Conservation (phyloP, 1,140 invertebrate species). For the Caenorhabditis brenneri region DNA sequence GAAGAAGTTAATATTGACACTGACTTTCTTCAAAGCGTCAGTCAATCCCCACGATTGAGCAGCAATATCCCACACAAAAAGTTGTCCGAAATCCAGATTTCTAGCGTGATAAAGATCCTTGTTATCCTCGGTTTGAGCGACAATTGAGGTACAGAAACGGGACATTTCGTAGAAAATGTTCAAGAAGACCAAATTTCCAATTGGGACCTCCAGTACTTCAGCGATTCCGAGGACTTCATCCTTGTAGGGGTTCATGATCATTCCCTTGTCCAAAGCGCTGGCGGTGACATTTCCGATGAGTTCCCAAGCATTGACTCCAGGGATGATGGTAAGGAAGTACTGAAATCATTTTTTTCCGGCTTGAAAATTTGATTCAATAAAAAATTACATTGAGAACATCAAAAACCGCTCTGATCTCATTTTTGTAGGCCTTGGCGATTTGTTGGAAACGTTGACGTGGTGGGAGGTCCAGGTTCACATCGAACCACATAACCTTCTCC, state of each 20-base stretch:
- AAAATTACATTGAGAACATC: constrained; percentile 45
- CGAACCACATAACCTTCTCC: constrained; percentile 39
- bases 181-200: constrained; percentile 74
- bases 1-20: constrained; percentile 74
- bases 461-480: constrained; percentile 44
- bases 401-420: constrained; percentile 41
- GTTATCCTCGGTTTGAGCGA: constrained; percentile 72
- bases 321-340: constrained; percentile 49
- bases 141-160: constrained; percentile 75
- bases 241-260: constrained; percentile 52
- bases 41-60: constrained; percentile 74
- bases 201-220: constrained; percentile 36
- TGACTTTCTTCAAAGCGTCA: constrained; percentile 73
- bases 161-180: constrained; percentile 77
- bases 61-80: constrained; percentile 72
- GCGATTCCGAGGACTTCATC: constrained; percentile 53
- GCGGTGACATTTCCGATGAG: constrained; percentile 36
- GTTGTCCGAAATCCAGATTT: constrained; percentile 76
- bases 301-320: constrained; percentile 44
- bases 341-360: background rate
- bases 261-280: constrained; percentile 41
- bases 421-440: constrained; percentile 31
- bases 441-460: constrained; percentile 46
- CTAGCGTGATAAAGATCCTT: constrained; percentile 60
- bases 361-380: background rate